Percentiles rank a stretch among this genome's conserved stretches.
Conservation (phyloP, 2,797 vertebrate species). For the Microcaecilia unicolor region DNA sequence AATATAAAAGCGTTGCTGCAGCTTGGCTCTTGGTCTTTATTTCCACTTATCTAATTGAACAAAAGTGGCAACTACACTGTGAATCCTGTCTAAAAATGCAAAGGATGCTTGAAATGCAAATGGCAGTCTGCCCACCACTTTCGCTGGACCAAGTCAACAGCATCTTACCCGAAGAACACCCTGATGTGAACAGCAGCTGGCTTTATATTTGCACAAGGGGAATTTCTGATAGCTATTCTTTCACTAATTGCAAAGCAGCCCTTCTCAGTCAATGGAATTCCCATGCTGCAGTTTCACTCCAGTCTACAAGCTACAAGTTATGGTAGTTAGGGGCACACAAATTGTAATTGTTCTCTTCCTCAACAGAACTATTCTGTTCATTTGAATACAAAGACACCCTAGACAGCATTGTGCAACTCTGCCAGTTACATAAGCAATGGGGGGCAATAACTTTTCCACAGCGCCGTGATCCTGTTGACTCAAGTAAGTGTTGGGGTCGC, state of each 20-base stretch:
- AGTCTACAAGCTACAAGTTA: neutral
- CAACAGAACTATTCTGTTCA: neutral
- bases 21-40: too few species aligned
- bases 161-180: neutral
- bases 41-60: too few species aligned
- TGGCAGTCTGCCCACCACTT: neutral
- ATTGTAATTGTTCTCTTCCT: neutral
- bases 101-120: neutral
- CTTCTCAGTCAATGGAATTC: neutral
- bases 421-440: neutral
- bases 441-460: too few species aligned
- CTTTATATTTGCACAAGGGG: neutral
- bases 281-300: neutral
- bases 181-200: neutral
- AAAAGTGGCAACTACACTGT: too few species aligned
- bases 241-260: neutral
- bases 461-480: too few species aligned
- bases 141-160: neutral
- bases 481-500: too few species aligned
- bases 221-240: neutral
- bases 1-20: too few species aligned
- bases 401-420: neutral
- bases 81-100: accelerated
- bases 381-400: neutral
- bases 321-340: neutral